Conservation (phyloP, 2,113 vertebrate species). For the Daphoenositta chrysoptera region DNA sequence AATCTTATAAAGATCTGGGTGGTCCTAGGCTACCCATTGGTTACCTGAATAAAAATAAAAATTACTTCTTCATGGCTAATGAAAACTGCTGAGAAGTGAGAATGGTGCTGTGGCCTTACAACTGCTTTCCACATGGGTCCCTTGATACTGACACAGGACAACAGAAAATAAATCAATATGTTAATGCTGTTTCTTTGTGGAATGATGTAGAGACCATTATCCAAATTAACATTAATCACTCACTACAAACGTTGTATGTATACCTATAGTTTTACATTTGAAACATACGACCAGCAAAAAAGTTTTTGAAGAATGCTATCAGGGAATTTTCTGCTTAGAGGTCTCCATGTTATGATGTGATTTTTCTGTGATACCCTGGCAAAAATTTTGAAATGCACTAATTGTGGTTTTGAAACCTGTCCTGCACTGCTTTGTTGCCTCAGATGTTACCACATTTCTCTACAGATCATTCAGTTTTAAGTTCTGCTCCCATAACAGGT, state of each 20-base stretch:
- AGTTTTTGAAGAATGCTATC: neutral
- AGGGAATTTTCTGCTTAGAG: neutral
- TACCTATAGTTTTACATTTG: neutral
- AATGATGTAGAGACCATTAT: neutral
- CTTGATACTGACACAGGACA: neutral
- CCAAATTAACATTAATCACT: neutral
- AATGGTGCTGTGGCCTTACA: neutral
- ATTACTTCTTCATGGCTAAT: neutral
- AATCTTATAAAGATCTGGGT: neutral
- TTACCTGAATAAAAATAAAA: neutral
- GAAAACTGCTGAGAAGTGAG: neutral
- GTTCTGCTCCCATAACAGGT: neutral
- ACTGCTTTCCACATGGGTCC: neutral
- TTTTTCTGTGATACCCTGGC: neutral
- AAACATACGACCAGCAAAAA: neutral
- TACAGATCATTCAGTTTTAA: neutral
- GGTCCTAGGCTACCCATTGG: neutral
- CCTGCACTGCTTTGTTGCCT: neutral
- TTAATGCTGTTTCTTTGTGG: neutral
- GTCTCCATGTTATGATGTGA: neutral
- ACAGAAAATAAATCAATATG: slow-evolving; percentile 2
- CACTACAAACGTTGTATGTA: neutral
- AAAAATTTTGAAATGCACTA: neutral
- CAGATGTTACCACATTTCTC: neutral
- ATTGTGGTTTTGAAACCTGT: neutral